phyloP scores from a whole-genome alignment of 2,888 invertebrate species.

The Brenthis daphne region DNA sequence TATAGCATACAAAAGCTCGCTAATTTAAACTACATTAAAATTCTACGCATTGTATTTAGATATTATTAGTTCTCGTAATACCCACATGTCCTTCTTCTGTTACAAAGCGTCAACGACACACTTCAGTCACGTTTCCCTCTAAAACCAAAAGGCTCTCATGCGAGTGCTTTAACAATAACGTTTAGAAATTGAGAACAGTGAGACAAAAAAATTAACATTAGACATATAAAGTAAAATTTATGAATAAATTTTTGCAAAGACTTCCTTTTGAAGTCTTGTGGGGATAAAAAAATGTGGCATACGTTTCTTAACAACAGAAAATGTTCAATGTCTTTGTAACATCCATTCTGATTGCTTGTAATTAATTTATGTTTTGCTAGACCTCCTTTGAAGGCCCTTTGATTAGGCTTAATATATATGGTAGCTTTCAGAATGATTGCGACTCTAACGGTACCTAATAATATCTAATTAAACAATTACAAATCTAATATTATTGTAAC shows the following conservation, averaged over 20 bases:
- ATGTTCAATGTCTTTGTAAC: not conserved
- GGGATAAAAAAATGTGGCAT: not conserved
- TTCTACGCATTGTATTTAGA: not conserved
- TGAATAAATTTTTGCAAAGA: not conserved
- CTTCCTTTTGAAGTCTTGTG: not conserved
- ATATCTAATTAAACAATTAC: too few relatives aligned
- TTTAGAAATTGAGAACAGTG: not conserved
- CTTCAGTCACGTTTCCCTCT: constrained; percentile 18
- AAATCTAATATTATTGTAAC: too few relatives aligned
- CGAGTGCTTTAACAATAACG: constrained; percentile 1
- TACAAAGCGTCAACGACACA: constrained; percentile 17
- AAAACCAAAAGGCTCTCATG: constrained; percentile 13
- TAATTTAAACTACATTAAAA: too few relatives aligned
- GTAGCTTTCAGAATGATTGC: too few relatives aligned
- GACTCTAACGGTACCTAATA: too few relatives aligned
- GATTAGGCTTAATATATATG: not conserved
- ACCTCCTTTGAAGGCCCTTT: constrained; percentile 2
- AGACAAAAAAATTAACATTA: constrained; percentile 2
- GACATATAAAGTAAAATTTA: constrained; percentile 1
- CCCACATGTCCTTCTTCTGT: constrained; percentile 15
- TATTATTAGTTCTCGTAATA: constrained; percentile 10
- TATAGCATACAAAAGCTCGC: too few relatives aligned
- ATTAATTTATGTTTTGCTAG: constrained; percentile 4
- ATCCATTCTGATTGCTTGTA: constrained; percentile 4
- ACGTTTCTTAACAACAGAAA: not conserved